These are phyloP conservation scores for Dasyurus viverrinus DNA, from an alignment of 2,113 vertebrate genomes.

Conservation along the genomic window DNA sequence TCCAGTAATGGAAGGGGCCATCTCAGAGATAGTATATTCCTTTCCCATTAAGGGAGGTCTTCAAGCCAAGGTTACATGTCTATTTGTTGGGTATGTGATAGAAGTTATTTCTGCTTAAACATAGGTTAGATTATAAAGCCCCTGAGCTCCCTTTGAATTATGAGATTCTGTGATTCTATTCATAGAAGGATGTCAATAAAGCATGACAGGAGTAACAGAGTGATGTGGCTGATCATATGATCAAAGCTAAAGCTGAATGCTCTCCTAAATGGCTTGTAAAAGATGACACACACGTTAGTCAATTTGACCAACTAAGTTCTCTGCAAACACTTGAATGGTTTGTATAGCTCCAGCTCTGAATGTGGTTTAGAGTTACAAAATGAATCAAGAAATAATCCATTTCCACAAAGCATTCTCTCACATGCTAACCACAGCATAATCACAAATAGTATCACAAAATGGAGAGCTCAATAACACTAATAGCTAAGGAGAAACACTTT, in stretches of 20 bases:
- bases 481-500: conserved; percentile 61
- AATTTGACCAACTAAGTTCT: background rate
- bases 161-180: background rate
- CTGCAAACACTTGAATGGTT: background rate
- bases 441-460: conserved; percentile 58
- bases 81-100: background rate
- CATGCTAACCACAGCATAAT: conserved; percentile 51
- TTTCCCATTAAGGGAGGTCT: background rate
- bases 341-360: background rate
- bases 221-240: background rate
- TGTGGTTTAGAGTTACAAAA: background rate
- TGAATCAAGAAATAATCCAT: conserved; percentile 23
- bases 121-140: background rate
- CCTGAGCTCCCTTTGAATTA: background rate
- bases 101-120: too few relatives aligned
- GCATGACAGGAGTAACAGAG: background rate
- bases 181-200: background rate
- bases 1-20: background rate
- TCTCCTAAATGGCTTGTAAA: conserved; percentile 10
- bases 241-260: background rate
- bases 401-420: conserved; percentile 24
- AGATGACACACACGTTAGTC: background rate
- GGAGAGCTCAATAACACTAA: conserved; percentile 63
- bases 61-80: background rate
- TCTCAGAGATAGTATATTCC: background rate